Evolutionary conservation across 2,888 invertebrate species (phyloP), one percentile per base, ranked within the genome.

Genomic region (Caenorhabditis sinica): DNA sequence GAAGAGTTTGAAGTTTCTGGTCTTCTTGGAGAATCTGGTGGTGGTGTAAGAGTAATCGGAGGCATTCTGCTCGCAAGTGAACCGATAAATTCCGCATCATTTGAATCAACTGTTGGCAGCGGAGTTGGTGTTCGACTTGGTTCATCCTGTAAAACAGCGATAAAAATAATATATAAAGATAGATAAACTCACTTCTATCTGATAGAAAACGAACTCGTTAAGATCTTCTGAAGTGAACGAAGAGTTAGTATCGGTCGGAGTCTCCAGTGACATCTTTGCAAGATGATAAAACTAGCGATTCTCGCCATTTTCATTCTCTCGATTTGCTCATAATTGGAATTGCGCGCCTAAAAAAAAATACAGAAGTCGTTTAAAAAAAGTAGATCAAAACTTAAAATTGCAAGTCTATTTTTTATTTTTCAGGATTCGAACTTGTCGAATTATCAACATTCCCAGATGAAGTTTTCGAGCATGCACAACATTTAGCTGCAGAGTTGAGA

Each of bases 361-460:
- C n/a, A n/a, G n/a, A n/a, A n/a, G n/a, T 30, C 30, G 20, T 20
- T 17, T 53, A 36, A 49, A 63, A 45, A 77, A 9, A 11, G 17
- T 60, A 49, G 63, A 58, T 30, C 66, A 69, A 60, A 28, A 61
- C 0, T 36, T n/a, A 2, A 20, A 15, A 25, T n/a, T 17, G 3
- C 15, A 74, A 61, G 49, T 8, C n/a, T 63, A 20, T 28, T 25
- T n/a, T n/a, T 25, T 68, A 23, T 51, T 56, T 83, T 89, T 53
- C 77, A 93, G 93, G 93, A 28, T 90, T 94, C 66, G 93, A 93
- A 72, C 87, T 94, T 36, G 93, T 93, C 20, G 93, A 93, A 79
- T 84, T 93, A 74, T 93, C 93, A 1, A 93, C 93, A 1, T 91
- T 87, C 93, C 94, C 11, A 72, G 82, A 72, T 61, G 69, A 83